Percentiles rank a stretch among this genome's conserved stretches.
Evolutionary conservation across 2,888 invertebrate genomes (phyloP).

Genomic region (Hoplodrina blanda): DNA sequence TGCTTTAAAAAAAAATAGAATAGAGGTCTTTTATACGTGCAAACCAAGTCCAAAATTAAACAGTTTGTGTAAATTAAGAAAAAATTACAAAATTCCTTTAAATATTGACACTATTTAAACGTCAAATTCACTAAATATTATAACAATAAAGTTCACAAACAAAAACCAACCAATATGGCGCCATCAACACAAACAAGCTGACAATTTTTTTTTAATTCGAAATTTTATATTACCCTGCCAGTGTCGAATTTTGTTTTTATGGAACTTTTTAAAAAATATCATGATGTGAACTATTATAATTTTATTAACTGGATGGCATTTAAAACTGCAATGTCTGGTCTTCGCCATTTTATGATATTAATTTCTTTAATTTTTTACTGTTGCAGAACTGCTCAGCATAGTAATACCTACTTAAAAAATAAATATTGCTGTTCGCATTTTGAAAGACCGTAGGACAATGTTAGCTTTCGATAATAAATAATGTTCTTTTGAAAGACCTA

Average conservation of each 20-base stretch:
- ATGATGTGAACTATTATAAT: constrained; percentile 11
- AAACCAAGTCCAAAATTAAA: not conserved
- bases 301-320: constrained; percentile 19
- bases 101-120: not conserved
- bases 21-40: not conserved
- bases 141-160: not conserved
- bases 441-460: constrained; percentile 4
- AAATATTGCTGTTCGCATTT: constrained; percentile 9
- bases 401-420: not conserved
- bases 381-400: not conserved
- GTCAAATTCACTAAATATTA: not conserved
- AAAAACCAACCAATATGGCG: not conserved
- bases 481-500: constrained; percentile 24
- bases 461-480: constrained; percentile 7
- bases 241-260: constrained; percentile 4
- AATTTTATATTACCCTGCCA: constrained; percentile 14
- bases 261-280: constrained; percentile 8
- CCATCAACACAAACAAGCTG: not conserved
- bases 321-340: not conserved
- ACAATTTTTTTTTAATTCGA: not conserved
- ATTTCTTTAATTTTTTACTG: constrained; percentile 16
- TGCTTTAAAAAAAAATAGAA: too few relatives aligned
- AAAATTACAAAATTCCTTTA: not conserved
- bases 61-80: not conserved
- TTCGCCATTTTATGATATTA: constrained; percentile 9